Base-by-base conservation (phyloP, 1,140 invertebrate species). In the Mactra quadrangularis region DNA sequence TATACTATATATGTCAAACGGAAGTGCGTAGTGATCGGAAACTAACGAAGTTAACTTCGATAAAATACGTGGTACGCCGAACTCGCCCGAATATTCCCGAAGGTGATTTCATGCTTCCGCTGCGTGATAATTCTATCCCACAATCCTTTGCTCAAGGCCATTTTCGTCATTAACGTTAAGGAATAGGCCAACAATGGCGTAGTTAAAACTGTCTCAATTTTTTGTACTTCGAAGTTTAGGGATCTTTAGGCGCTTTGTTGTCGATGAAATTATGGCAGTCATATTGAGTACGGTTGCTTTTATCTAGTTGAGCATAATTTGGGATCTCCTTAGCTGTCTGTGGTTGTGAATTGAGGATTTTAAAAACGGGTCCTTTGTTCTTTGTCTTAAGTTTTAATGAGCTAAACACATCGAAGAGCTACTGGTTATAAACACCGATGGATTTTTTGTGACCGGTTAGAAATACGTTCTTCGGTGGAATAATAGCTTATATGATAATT, bases 131-230 rank as follows among this genome's bases (percentile, higher is more conserved):
- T 68, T 68, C 64, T 35, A 68, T 68, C 64, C 64, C 64, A 68
- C 25, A 68, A 31, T 68, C 7, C 64, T n/a, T 50, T 22, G 45
- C 41, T 68, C 64, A 68, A 68, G 64, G 64, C 45, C 47, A 41
- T 31, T 27, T 68, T 38, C 64, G 64, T 68, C 64, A 68, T 50
- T 52, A 47, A 33, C 38, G 64, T 31, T 68, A 50, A n/a, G 64
- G 77, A 60, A 81, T 81, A 70, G 45, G 66, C 64, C 68, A 81
- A 81, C 64, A 81, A 81, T 81, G 77, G 77, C 77, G 77, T 50
- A 70, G 77, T 57, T 64, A 59, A 59, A 66, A 47, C 60, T 81
- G 52, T 70, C 66, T 38, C 59, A 75, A 27, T 59, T 33, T 33
- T 57, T 55, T 59, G 7, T 41, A 22, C 29, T 52, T 55, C 31